phyloP scores from a whole-genome alignment of 2,888 invertebrate genomes.

The Luperina nickerlii region DNA sequence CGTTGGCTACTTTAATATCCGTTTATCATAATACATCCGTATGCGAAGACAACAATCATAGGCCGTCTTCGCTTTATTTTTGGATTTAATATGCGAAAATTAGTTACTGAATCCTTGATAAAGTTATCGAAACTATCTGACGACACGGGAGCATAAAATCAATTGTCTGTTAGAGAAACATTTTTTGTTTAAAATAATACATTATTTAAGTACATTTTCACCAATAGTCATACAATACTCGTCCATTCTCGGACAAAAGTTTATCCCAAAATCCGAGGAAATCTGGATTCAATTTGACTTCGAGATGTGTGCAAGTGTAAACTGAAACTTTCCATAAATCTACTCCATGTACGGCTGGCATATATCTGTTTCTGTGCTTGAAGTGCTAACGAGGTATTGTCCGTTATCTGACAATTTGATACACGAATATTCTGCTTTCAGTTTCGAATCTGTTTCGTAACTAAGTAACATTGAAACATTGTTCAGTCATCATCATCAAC shows the following conservation, averaged over 20 bases:
- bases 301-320: conserved; percentile 31
- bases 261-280: conserved; percentile 5
- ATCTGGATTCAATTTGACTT: conserved; percentile 23
- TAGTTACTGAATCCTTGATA: background rate
- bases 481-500: background rate
- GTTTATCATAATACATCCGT: conserved; percentile 22
- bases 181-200: background rate
- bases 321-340: conserved; percentile 38
- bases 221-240: background rate
- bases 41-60: conserved; percentile 2
- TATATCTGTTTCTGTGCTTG: conserved; percentile 46
- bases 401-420: conserved; percentile 4
- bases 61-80: background rate
- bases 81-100: background rate
- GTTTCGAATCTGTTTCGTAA: conserved; percentile 9
- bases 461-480: background rate
- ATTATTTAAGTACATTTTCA: background rate
- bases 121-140: background rate
- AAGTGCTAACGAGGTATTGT: conserved; percentile 35
- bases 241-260: conserved; percentile 1
- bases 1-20: conserved; percentile 38
- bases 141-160: background rate
- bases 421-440: conserved; percentile 25
- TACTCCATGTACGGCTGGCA: conserved; percentile 1
- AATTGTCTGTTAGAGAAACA: background rate